Conservation (phyloP, 2,797 vertebrate genomes). For the Melanogrammus aeglefinus region DNA sequence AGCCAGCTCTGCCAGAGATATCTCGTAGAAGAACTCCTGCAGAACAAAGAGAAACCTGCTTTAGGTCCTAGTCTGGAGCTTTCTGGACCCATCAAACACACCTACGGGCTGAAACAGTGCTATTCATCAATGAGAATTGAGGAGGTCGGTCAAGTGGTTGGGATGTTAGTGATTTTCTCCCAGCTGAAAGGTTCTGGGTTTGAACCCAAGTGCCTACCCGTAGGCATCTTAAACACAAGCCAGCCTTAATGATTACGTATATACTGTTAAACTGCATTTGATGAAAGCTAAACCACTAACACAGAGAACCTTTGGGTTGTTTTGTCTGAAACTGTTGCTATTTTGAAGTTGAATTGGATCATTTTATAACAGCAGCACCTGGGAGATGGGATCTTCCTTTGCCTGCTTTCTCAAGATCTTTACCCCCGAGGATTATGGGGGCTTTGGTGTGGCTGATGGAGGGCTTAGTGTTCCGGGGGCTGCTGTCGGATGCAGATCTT, state of each 20-base stretch:
- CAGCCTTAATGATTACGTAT: neutral
- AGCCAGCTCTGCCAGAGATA: constrained; percentile 74
- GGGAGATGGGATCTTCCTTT: neutral
- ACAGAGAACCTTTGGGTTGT: neutral
- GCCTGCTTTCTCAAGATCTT: neutral
- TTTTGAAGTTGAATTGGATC: neutral
- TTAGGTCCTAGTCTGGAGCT: neutral
- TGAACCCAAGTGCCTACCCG: neutral
- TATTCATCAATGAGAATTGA: neutral
- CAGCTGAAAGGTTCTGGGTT: too few species aligned
- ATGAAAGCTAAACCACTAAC: neutral
- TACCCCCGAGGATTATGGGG: neutral
- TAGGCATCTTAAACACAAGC: neutral
- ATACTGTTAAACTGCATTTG: neutral
- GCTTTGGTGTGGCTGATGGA: neutral
- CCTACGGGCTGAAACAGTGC: neutral
- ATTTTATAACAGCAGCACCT: neutral
- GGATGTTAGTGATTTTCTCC: neutral
- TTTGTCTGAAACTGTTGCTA: neutral
- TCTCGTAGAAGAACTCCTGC: constrained; percentile 87
- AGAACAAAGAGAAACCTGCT: neutral
- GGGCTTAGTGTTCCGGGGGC: neutral
- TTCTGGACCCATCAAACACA: neutral
- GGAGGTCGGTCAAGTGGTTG: neutral
- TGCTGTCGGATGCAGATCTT: neutral